These are phyloP conservation scores for Yponomeuta sedellus DNA, from an alignment of 2,888 invertebrate species.

Conservation along the genomic window DNA sequence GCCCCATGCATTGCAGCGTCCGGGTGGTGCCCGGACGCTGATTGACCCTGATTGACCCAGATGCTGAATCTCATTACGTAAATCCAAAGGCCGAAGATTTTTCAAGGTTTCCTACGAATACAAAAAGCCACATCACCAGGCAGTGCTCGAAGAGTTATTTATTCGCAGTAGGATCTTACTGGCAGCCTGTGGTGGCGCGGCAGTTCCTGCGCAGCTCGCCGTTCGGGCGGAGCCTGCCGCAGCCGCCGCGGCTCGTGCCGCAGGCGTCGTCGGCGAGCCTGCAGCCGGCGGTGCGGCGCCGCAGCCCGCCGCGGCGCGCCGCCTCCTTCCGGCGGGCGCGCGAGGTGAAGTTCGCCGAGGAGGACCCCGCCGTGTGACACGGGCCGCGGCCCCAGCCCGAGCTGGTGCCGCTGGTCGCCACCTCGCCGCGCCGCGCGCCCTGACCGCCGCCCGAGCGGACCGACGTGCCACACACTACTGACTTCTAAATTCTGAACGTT, in stretches of 20 bases:
- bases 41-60: too few relatives aligned
- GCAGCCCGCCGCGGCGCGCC: conserved; percentile 59
- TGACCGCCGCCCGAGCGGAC: conserved; percentile 53
- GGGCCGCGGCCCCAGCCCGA: conserved; percentile 73
- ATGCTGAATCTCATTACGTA: too few relatives aligned
- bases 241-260: conserved; percentile 48
- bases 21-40: too few relatives aligned
- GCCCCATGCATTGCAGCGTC: too few relatives aligned
- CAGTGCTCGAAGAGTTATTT: background rate
- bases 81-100: too few relatives aligned
- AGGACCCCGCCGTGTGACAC: conserved; percentile 65
- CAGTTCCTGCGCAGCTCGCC: conserved; percentile 84
- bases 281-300: conserved; percentile 51
- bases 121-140: too few relatives aligned
- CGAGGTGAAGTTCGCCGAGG: conserved; percentile 73
- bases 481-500: conserved; percentile 42
- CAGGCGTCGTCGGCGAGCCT: conserved; percentile 69
- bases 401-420: conserved; percentile 69
- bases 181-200: conserved; percentile 83
- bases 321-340: conserved; percentile 66
- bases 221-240: conserved; percentile 59
- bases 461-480: conserved; percentile 49
- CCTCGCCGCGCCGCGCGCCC: conserved; percentile 39
- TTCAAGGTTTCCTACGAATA: too few relatives aligned
- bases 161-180: conserved; percentile 31